A percentile compares a stretch with the other conserved stretches of the same genome.
Conservation (phyloP, 2,888 invertebrate species). For the Cyaniris semiargus region DNA sequence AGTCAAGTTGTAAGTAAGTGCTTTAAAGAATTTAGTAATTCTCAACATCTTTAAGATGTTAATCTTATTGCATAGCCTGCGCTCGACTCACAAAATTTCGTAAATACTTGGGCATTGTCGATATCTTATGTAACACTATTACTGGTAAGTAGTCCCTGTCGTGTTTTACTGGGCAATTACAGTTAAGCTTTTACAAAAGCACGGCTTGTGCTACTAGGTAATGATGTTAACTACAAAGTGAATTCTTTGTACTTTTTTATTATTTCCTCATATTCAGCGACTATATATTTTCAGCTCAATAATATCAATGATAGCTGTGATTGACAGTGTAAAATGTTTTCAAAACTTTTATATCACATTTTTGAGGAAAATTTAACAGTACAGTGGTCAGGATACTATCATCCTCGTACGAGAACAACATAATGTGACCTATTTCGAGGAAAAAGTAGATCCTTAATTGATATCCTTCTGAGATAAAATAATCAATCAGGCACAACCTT, state of each 20-base stretch:
- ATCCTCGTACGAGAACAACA: neutral
- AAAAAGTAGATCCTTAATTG: slow-evolving; percentile 22
- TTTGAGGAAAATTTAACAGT: neutral
- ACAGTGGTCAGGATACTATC: neutral
- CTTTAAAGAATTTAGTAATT: neutral
- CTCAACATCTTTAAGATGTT: neutral
- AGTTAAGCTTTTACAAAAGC: slow-evolving; percentile 5
- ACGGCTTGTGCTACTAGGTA: neutral
- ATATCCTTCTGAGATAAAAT: slow-evolving; percentile 23
- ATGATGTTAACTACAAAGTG: neutral
- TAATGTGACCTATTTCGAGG: slow-evolving; percentile 17
- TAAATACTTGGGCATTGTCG: slow-evolving; percentile 36
- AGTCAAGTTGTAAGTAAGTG: neutral
- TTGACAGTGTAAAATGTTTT: neutral
- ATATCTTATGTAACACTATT: slow-evolving; percentile 27
- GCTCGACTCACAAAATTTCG: slow-evolving; percentile 34
- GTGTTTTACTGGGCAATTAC: neutral
- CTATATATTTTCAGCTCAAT: neutral
- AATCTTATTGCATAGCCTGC: slow-evolving; percentile 1
- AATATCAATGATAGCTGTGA: no score
- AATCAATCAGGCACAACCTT: slow-evolving; percentile 26
- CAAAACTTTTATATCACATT: neutral
- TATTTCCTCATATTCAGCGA: neutral
- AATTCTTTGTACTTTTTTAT: neutral
- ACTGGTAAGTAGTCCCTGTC: slow-evolving; percentile 12